Base-by-base conservation (phyloP, 1,140 invertebrate genomes). In the Cephus cinctus region DNA sequence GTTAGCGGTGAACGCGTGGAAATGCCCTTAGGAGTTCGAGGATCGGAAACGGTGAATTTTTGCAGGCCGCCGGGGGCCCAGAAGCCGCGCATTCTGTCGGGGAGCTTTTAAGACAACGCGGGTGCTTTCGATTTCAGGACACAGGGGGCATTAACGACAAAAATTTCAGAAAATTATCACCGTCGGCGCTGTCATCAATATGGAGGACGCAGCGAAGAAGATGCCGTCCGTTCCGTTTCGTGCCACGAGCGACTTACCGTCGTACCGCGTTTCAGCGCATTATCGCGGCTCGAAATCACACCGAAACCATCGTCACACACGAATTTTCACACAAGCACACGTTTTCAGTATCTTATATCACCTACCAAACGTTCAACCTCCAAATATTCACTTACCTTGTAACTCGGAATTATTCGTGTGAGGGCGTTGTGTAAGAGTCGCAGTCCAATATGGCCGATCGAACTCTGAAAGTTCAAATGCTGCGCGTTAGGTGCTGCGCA, bases 141-240 rank as follows among this genome's bases (percentile, higher is more conserved):
- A 80, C 79, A 83, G 82, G 82, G 82, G 82, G 82, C 82, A 83
- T 83, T 81, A 83, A 79, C 78, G 71, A 79, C 78, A 80, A 82
- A 83, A 84, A 82, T 81, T 83, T 81, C 81, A 72, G 65, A 76
- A 82, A 83, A 82, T 82, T 81, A 83, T 81, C 82, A 83, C 81
- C 71, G 81, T 80, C 80, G 81, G 83, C 83, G 83, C 83, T 83
- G 83, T 80, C 80, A 82, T 82, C 82, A 83, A 82, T 78, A 81
- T 82, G 80, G 80, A 73, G 70, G 70, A 65, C 62, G 61, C 61
- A 63, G 54, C 51, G 36, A 52, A 56, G 55, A 59, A 61, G 45
- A 57, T 47, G 56, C 52, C 54, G 49, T 50, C 31, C 50, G 56
- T 61, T 57, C 47, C 52, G 55, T 49, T 46, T 50, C 54, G 54